Base-by-base conservation (phyloP, 2,113 vertebrate species). In the Scopus umbretta region DNA sequence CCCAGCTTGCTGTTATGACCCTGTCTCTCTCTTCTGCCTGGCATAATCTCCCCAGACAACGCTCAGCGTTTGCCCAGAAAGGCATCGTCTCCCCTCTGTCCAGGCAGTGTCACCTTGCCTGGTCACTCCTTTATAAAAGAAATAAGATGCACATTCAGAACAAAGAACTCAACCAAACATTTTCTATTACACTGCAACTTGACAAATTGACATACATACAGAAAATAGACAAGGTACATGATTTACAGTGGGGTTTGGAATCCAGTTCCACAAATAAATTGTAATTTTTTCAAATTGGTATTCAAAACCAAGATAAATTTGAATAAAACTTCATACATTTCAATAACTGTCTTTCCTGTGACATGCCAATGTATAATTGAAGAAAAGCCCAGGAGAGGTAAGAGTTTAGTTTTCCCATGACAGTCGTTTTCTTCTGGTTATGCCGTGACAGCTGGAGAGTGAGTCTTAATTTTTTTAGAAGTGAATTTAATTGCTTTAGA, bases 401-500 rank as follows among this genome's bases (percentile, higher is more conserved):
- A 61, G 84, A 73, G 74, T 53, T 85, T 43, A 27, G n/a, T 96
- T 95, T 93, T 94, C 96, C 94, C 92, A 62, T 29, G 87, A 75
- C 2, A 78, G 50, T 56, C 27, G 63, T 94, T 93, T 94, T 86
- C 90, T 96, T 66, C 94, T 97, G 96, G 94, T 96, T 97, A 90
- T 74, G 68, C 85, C 0, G 10, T 94, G 95, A 95, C 94, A 96
- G 96, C 96, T 96, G 94, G 88, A 95, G 83, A 96, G 95, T 29
- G 67, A 92, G 88, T 30, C 92, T 96, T 93, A 91, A 96, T 95
- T 90, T 95, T 96, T 93, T 83, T 88, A 93, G 85, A 90, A 94
- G 74, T 78, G 75, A 94, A 93, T 97, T 95, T 96, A 96, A 97
- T 97, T 96, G 94, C 95, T 95, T 97, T 91, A 92, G 96, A 96